Evolutionary conservation across 2,113 vertebrate genomes (phyloP), one percentile per base, ranked within the genome.

Genomic region (Trochalopteron elliotii): DNA sequence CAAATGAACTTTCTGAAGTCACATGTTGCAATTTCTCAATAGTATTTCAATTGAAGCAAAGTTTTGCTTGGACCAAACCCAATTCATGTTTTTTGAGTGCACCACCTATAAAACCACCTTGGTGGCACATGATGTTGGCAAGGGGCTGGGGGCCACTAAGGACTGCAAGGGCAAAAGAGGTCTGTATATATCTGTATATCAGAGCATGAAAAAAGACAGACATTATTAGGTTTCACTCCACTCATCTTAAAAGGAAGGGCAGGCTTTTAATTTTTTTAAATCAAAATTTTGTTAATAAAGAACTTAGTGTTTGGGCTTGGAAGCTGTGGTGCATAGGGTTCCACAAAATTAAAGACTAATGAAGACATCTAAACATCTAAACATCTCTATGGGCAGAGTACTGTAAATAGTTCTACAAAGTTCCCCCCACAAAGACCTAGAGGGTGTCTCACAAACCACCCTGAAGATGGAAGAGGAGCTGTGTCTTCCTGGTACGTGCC

Each of bases 271-370:
- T 67, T 55, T 75, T 42, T 42, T 40, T 44, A 67, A 47, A n/a
- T n/a, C 7, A 57, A 78, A 28, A 16, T 57, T 72, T 55, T 67
- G 11, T 67, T 47, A 11, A 12, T 22, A 49, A 92, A 69, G 18
- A 61, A 47, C 47, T 55, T 30, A 63, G 12, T 50, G 21, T 15
- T 91, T 68, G 11, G 11, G 25, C 23, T 78, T 70, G 27, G 37
- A 78, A 75, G 30, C 4, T 55, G 10, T 47, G 22, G 28, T 37
- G 8, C n/a, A 42, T 19, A 40, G 0, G 0, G 18, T 6, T 82
- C 16, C 7, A 10, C 25, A 37, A 82, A 67, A 68, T 44, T 53
- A 70, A 77, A 67, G 0, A 1, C 5, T 18, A 20, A 12, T 20
- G 68, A 63, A 60, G 35, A 42, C 33, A 78, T 25, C 11, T 25